phyloP scores from a whole-genome alignment of 2,888 invertebrate genomes.

The Erpobdella octoculata region DNA sequence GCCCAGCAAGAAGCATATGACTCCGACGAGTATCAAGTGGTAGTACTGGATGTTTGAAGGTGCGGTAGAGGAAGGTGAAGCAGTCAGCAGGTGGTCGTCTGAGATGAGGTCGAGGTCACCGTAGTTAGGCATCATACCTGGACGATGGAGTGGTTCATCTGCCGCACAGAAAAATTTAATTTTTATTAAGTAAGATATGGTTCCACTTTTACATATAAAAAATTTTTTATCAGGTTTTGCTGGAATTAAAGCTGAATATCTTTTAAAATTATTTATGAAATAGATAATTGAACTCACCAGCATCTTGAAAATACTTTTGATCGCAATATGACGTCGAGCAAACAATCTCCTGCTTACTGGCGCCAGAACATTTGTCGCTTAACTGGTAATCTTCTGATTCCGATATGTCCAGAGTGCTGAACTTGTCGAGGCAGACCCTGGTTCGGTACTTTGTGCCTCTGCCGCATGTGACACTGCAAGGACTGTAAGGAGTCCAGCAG shows the following conservation, averaged over 20 bases:
- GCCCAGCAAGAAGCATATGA: conserved; percentile 8
- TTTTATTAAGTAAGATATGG: no score
- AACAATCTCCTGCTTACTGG: conserved; percentile 1
- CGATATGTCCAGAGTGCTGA: not conserved
- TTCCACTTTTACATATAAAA: no score
- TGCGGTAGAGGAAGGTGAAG: not conserved
- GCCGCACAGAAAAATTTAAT: not conserved
- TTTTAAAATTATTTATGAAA: not conserved
- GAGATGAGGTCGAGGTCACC: not conserved
- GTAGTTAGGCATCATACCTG: not conserved
- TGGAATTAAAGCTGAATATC: not conserved
- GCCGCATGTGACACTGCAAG: not conserved
- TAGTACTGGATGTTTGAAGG: not conserved
- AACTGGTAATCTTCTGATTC: not conserved
- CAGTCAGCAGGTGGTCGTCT: not conserved
- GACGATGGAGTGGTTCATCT: not conserved
- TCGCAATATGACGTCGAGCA: not conserved
- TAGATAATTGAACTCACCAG: not conserved
- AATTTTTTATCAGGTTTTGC: not conserved
- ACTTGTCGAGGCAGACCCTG: not conserved
- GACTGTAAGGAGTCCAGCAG: conserved; percentile 7
- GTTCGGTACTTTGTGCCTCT: conserved; percentile 2
- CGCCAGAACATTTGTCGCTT: not conserved
- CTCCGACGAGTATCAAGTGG: conserved; percentile 7
- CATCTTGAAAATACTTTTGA: not conserved